Evolutionary conservation across 2,113 vertebrate species (phyloP).

Genomic region (Charadrius vociferus): DNA sequence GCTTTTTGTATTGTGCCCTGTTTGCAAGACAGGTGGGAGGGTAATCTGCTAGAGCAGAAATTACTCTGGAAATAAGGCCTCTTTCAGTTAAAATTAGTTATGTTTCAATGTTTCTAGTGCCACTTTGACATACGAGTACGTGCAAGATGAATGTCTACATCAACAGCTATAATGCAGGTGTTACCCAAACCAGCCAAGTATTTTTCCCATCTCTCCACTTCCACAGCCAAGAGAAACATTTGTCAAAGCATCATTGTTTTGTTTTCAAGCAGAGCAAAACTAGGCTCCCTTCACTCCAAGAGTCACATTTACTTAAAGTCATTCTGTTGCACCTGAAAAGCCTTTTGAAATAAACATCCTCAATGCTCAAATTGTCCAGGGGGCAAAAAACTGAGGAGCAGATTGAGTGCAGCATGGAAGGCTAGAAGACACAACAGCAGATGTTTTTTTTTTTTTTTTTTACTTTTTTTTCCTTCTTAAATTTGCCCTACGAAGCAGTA

Average conservation of each 20-base stretch:
- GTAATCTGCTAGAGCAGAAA: not conserved
- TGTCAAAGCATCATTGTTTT: not conserved
- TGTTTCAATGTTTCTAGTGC: not conserved
- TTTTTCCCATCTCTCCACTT: not conserved
- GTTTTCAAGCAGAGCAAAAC: not conserved
- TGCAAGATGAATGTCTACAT: not conserved
- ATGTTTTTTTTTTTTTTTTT: not conserved
- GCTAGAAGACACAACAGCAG: not conserved
- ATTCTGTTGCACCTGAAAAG: slow-evolving; percentile 45
- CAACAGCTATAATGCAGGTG: not conserved
- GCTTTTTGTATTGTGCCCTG: not conserved
- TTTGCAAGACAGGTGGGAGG: not conserved
- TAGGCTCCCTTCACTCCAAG: not conserved
- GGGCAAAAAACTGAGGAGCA: not conserved
- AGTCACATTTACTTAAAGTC: slow-evolving; percentile 31
- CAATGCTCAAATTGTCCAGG: not conserved
- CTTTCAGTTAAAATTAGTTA: slow-evolving; percentile 2
- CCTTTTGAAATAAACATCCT: not conserved
- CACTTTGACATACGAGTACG: not conserved
- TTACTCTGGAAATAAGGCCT: not conserved
- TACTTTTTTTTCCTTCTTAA: not conserved
- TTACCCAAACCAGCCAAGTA: not conserved
- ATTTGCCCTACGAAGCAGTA: not conserved
- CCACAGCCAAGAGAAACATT: slow-evolving; percentile 16
- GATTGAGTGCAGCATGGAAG: not conserved